phyloP scores from a whole-genome alignment of 2,888 invertebrate species.

The Tupiocoris notatus region DNA sequence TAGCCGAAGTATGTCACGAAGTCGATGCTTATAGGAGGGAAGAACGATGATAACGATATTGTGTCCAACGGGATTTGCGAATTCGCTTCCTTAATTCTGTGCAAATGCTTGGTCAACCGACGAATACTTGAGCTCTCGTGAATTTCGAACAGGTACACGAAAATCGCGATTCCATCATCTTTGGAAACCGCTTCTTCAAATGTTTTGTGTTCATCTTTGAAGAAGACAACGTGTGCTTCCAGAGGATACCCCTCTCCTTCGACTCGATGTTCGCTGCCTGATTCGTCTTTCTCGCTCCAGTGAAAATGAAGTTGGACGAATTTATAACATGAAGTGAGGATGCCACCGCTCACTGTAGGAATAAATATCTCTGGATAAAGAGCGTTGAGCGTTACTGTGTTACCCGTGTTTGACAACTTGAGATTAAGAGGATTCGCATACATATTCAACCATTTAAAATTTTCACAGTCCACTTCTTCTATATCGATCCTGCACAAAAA shows the following conservation, averaged over 20 bases:
- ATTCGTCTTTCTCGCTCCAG: conserved; percentile 43
- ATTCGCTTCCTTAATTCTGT: conserved; percentile 56
- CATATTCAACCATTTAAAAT: conserved; percentile 9
- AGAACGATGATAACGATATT: conserved; percentile 57
- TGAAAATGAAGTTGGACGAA: conserved; percentile 46
- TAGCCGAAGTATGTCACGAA: conserved; percentile 66
- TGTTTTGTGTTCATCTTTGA: conserved; percentile 62
- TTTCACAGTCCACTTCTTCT: neutral
- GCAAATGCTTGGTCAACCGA: conserved; percentile 18
- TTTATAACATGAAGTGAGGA: conserved; percentile 28
- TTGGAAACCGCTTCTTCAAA: conserved; percentile 63
- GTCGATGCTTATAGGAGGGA: conserved; percentile 62
- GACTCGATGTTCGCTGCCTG: conserved; percentile 44
- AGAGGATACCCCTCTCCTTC: conserved; percentile 56
- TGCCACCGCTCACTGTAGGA: conserved; percentile 41
- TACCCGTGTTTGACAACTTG: conserved; percentile 19
- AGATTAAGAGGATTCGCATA: conserved; percentile 16
- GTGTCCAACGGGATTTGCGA: conserved; percentile 58
- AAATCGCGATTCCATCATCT: conserved; percentile 59
- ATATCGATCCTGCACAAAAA: neutral
- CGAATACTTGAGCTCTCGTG: neutral
- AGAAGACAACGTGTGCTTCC: conserved; percentile 65
- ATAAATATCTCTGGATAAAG: neutral
- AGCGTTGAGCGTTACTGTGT: conserved; percentile 17
- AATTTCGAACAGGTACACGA: conserved; percentile 63